These are phyloP conservation scores for Geopemphigus sp. DNA, from an alignment of 1,140 invertebrate species.

Conservation along the genomic window DNA sequence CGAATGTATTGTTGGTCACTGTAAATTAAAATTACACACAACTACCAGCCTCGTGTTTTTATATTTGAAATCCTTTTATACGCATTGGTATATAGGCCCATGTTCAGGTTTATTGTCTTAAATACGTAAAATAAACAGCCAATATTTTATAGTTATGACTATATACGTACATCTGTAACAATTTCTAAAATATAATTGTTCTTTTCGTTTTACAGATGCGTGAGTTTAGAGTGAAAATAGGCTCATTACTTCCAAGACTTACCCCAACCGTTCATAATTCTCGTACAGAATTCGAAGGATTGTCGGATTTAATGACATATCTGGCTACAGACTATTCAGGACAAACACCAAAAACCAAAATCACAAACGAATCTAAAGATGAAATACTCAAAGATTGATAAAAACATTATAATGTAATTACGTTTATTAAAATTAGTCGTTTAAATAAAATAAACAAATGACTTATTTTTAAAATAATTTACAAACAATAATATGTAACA, in stretches of 20 bases:
- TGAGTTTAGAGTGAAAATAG: constrained; percentile 72
- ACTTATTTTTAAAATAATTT: constrained; percentile 29
- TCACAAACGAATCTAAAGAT: constrained; percentile 13
- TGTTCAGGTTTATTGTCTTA: no score
- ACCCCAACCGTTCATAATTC: constrained; percentile 78
- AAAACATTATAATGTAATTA: constrained; percentile 23
- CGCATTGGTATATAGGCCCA: no score
- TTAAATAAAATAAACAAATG: constrained; percentile 10
- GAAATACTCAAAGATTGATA: constrained; percentile 37
- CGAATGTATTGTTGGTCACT: no score
- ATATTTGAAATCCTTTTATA: no score
- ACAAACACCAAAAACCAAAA: constrained; percentile 43
- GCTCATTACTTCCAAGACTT: constrained; percentile 55
- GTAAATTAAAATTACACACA: no score
- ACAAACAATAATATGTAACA: constrained; percentile 44
- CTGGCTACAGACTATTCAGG: constrained; percentile 57
- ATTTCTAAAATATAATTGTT: background rate
- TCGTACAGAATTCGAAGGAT: constrained; percentile 79
- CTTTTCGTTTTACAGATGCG: constrained; percentile 60
- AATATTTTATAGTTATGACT: no score
- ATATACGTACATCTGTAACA: no score
- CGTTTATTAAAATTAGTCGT: constrained; percentile 27
- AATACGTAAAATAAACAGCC: no score
- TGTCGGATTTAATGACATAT: constrained; percentile 79
- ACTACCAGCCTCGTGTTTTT: no score